These are phyloP conservation scores for Ostrea edulis DNA, from an alignment of 1,140 invertebrate species.

Conservation along the genomic window DNA sequence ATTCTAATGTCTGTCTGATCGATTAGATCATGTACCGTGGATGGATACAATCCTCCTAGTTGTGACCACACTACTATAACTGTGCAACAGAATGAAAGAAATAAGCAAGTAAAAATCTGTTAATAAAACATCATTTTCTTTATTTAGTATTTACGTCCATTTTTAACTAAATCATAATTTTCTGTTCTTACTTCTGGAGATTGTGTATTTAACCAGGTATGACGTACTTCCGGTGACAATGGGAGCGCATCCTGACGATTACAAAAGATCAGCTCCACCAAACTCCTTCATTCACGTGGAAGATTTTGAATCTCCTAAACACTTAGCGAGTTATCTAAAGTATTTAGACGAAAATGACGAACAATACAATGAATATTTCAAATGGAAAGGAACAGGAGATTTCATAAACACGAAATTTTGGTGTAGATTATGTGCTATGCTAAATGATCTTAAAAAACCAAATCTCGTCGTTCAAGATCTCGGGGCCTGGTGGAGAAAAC, in stretches of 20 bases:
- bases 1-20: too few species aligned
- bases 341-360: constrained; percentile 76
- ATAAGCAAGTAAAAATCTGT: too few species aligned
- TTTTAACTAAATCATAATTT: background rate
- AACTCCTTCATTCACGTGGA: constrained; percentile 78
- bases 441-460: constrained; percentile 67
- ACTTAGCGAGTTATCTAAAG: constrained; percentile 77
- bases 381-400: constrained; percentile 76
- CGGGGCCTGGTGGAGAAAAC: constrained; percentile 59
- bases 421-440: constrained; percentile 92
- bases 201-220: constrained; percentile 82
- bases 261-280: constrained; percentile 89
- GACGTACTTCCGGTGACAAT: constrained; percentile 96
- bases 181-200: background rate
- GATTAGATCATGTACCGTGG: too few species aligned
- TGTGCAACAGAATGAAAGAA: too few species aligned
- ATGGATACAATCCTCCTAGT: too few species aligned
- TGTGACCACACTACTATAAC: too few species aligned
- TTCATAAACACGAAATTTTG: constrained; percentile 86
- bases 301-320: constrained; percentile 64
- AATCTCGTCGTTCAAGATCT: constrained; percentile 48
- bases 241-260: constrained; percentile 93
- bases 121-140: too few species aligned
- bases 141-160: background rate
- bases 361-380: constrained; percentile 79